A percentile compares a stretch with the other conserved stretches of the same genome.
phyloP scores from a whole-genome alignment of 2,113 vertebrate genomes.

The Petrocephalus zakoni region DNA sequence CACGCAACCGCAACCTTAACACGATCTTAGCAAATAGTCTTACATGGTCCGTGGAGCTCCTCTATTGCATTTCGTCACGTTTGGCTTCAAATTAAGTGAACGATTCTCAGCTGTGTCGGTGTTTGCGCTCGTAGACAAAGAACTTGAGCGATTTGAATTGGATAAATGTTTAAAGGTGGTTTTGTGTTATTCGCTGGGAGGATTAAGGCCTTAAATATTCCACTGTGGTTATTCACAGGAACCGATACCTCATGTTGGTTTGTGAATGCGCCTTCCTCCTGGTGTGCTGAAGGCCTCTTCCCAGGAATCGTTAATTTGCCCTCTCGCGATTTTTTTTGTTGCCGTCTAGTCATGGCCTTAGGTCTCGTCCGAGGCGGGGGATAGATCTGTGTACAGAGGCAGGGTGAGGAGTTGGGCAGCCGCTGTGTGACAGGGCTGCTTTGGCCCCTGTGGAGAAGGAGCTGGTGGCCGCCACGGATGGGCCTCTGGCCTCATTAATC shows the following conservation, averaged over 20 bases:
- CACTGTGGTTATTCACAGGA: conserved; percentile 3
- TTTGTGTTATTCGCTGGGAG: not conserved
- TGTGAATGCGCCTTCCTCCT: not conserved
- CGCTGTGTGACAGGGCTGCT: not conserved
- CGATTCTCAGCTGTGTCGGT: not conserved
- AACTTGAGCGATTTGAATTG: not conserved
- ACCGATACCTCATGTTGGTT: not conserved
- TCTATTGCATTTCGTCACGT: not conserved
- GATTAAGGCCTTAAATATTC: conserved; percentile 1
- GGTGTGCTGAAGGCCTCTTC: not conserved
- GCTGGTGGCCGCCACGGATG: conserved; percentile 1
- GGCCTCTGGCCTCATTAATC: conserved; percentile 23
- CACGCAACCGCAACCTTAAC: not conserved
- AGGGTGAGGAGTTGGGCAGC: not conserved
- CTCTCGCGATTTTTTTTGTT: not conserved
- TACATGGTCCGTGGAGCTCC: not conserved
- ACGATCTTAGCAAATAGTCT: not conserved
- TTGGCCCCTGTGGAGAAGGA: conserved; percentile 2
- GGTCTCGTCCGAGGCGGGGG: not conserved
- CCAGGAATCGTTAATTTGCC: not conserved
- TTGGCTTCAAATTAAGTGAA: conserved; percentile 7
- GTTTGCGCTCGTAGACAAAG: not conserved
- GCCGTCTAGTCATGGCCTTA: not conserved
- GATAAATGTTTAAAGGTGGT: conserved; percentile 1
- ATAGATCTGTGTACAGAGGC: not conserved